Percentiles rank a stretch among this genome's conserved stretches.
Conservation (phyloP, 2,797 vertebrate species). For the Pseudopleuronectes americanus region DNA sequence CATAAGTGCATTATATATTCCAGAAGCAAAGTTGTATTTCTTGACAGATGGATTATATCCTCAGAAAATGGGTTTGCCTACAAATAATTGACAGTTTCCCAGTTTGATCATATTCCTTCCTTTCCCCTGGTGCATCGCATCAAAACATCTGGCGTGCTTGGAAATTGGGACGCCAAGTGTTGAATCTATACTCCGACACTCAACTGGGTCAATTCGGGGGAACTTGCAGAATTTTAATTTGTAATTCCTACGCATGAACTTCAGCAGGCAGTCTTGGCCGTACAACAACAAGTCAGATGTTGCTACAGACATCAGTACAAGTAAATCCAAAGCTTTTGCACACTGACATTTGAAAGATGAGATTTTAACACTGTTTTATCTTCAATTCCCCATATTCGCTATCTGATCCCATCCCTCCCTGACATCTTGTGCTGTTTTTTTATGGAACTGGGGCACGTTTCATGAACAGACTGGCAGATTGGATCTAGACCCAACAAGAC, state of each 20-base stretch:
- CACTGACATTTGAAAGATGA: constrained; percentile 46
- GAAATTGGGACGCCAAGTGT: constrained; percentile 63
- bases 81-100: constrained; percentile 57
- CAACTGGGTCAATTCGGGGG: constrained; percentile 58
- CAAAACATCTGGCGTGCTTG: constrained; percentile 67
- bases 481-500: constrained; percentile 54
- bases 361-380: constrained; percentile 58
- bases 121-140: constrained; percentile 45
- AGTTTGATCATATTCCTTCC: constrained; percentile 68
- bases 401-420: constrained; percentile 44
- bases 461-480: constrained; percentile 57
- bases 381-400: constrained; percentile 35
- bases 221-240: constrained; percentile 43
- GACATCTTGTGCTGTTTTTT: constrained; percentile 48
- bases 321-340: constrained; percentile 36
- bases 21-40: constrained; percentile 52
- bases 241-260: constrained; percentile 26
- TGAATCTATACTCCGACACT: constrained; percentile 38
- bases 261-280: constrained; percentile 14
- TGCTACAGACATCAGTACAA: constrained; percentile 19
- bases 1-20: constrained; percentile 52
- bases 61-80: constrained; percentile 39
- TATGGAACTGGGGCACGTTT: constrained; percentile 49
- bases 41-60: constrained; percentile 68
- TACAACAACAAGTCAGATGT: constrained; percentile 25